These are phyloP conservation scores for Mesorhabditis sp. DNA, from an alignment of 2,888 invertebrate species.

Conservation along the genomic window DNA sequence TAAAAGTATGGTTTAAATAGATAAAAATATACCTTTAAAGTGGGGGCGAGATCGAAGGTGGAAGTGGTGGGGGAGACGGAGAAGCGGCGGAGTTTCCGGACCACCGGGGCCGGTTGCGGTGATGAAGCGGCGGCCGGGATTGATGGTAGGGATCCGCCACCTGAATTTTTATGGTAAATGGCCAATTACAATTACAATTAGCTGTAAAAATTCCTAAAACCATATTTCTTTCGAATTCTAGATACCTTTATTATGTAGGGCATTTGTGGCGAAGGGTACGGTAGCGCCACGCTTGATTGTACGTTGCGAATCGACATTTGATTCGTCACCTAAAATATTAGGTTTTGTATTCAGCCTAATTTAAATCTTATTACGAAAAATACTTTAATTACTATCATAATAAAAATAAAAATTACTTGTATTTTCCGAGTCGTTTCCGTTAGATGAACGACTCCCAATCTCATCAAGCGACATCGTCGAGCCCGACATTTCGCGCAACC, in stretches of 20 bases:
- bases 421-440: too few species aligned
- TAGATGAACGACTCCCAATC: background rate
- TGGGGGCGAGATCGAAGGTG: constrained; percentile 29
- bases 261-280: constrained; percentile 6
- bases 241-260: constrained; percentile 5
- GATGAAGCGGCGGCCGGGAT: constrained; percentile 27
- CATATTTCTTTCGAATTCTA: background rate
- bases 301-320: constrained; percentile 27
- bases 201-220: background rate
- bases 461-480: constrained; percentile 39
- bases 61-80: constrained; percentile 42
- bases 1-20: background rate
- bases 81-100: constrained; percentile 37
- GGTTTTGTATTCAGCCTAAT: too few species aligned
- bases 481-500: constrained; percentile 37
- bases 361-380: too few species aligned
- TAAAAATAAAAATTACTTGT: too few species aligned
- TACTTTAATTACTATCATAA: too few species aligned
- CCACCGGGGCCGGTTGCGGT: constrained; percentile 17
- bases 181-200: background rate
- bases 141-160: constrained; percentile 35
- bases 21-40: constrained; percentile 9
- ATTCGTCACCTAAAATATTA: background rate
- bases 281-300: constrained; percentile 30
- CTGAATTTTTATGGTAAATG: constrained; percentile 12